Percentiles rank a stretch among this genome's conserved stretches.
Conservation (phyloP, 2,113 vertebrate species). For the Tapirus terrestris region DNA sequence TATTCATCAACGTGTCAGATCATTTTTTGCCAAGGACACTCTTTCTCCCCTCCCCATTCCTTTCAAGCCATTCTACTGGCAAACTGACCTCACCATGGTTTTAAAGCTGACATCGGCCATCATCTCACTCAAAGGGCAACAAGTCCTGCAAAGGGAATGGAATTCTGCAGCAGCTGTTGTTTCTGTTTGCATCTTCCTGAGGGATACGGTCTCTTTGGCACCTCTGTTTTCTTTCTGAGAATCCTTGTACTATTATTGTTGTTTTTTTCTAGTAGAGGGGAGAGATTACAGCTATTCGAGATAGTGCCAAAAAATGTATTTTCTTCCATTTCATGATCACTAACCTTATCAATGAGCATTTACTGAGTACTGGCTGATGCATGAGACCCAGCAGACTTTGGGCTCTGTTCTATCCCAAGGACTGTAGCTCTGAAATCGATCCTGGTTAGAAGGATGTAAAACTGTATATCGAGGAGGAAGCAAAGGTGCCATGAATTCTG, state of each 20-base stretch:
- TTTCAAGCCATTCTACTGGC: neutral
- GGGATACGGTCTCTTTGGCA: neutral
- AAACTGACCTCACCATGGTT: neutral
- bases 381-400: neutral
- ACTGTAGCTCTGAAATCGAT: neutral
- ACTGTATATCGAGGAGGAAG: neutral
- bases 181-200: neutral
- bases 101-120: neutral
- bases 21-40: neutral
- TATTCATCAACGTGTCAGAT: constrained; percentile 45
- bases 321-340: constrained; percentile 14
- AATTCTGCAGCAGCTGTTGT: neutral
- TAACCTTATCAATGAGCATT: constrained; percentile 2
- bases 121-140: constrained; percentile 10
- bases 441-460: neutral
- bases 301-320: neutral
- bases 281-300: neutral
- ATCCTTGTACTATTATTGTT: neutral
- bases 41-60: neutral
- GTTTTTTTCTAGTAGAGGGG: neutral
- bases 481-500: neutral
- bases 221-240: constrained; percentile 24
- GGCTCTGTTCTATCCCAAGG: neutral
- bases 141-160: neutral
- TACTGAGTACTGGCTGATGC: neutral